Percentiles rank a stretch among this genome's conserved stretches.
phyloP scores from a whole-genome alignment of 2,888 invertebrate species.

The Subacronicta megacephala region DNA sequence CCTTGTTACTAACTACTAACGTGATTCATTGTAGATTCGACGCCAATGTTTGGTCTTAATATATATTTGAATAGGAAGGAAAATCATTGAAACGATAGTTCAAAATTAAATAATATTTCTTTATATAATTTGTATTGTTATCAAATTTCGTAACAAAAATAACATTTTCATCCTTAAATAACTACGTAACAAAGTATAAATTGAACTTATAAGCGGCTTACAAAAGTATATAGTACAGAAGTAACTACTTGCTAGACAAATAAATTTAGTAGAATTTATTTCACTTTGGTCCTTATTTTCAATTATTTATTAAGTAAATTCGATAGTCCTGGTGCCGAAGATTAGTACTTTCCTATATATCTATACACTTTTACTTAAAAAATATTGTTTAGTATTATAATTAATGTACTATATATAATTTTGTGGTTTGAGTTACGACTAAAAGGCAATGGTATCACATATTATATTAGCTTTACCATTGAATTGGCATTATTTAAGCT shows the following conservation, averaged over 20 bases:
- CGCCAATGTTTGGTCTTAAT: too few species aligned
- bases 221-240: conserved; percentile 6
- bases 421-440: conserved; percentile 8
- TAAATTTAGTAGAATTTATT: conserved; percentile 12
- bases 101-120: conserved; percentile 29
- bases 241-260: background rate
- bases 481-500: background rate
- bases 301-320: too few species aligned
- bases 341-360: too few species aligned
- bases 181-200: conserved; percentile 28
- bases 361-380: background rate
- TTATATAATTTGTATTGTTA: conserved; percentile 1
- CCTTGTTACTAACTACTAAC: too few species aligned
- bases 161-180: conserved; percentile 33
- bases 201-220: conserved; percentile 3
- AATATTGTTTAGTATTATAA: conserved; percentile 1
- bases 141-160: conserved; percentile 37
- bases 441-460: conserved; percentile 42
- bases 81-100: conserved; percentile 27
- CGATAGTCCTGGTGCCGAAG: too few species aligned
- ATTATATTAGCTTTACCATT: background rate
- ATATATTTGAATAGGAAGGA: too few species aligned
- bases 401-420: background rate
- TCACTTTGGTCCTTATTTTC: too few species aligned
- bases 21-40: too few species aligned